Evolutionary conservation across 1,140 invertebrate species (phyloP).

Genomic region (Drosophila auraria): DNA sequence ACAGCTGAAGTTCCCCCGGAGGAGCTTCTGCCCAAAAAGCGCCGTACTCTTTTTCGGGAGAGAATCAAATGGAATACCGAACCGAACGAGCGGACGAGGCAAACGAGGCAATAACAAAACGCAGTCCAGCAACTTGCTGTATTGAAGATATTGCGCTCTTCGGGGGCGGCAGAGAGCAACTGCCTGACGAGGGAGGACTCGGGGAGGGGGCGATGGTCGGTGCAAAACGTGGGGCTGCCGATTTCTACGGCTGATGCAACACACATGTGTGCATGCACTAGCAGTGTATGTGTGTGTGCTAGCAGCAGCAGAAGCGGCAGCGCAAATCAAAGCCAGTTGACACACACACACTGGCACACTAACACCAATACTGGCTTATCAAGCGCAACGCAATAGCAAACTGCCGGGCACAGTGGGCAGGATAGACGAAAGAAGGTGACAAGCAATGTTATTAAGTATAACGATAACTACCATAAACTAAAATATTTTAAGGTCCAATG

Average conservation of each 20-base stretch:
- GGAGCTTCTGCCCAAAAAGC: constrained; percentile 26
- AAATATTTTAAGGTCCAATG: not conserved
- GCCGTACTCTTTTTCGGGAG: constrained; percentile 25
- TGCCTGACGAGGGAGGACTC: constrained; percentile 4
- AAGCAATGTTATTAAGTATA: not conserved
- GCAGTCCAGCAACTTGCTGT: constrained; percentile 66
- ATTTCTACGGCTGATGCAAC: constrained; percentile 82
- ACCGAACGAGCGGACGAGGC: constrained; percentile 41
- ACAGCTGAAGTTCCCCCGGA: constrained; percentile 1
- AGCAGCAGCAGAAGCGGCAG: constrained; percentile 49
- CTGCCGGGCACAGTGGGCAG: constrained; percentile 49
- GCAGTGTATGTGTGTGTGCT: constrained; percentile 18
- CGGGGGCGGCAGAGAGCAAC: constrained; percentile 41
- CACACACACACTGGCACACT: constrained; percentile 63
- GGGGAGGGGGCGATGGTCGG: constrained; percentile 61
- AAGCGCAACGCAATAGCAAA: constrained; percentile 75
- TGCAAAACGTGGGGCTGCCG: constrained; percentile 71
- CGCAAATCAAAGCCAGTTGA: constrained; percentile 79
- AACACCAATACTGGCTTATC: constrained; percentile 62
- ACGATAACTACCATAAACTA: not conserved
- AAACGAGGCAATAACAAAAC: constrained; percentile 47
- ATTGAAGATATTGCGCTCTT: constrained; percentile 57
- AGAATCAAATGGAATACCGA: constrained; percentile 40
- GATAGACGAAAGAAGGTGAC: not conserved
- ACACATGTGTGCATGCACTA: constrained; percentile 56